Conservation (phyloP, 2,888 invertebrate species). For the Sericinus montela region DNA sequence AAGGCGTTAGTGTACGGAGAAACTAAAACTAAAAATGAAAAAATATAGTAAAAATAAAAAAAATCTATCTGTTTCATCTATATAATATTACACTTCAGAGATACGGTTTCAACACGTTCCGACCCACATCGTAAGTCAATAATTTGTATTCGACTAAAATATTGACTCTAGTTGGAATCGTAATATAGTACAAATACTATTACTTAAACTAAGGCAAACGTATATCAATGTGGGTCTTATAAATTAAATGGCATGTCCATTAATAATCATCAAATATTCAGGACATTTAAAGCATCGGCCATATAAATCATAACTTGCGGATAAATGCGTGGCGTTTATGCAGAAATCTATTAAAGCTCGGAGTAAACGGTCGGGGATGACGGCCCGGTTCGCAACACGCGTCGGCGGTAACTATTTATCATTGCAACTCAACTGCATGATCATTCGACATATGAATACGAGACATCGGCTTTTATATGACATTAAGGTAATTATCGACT, state of each 20-base stretch:
- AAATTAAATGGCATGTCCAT: slow-evolving; percentile 14
- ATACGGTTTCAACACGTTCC: too few relatives aligned
- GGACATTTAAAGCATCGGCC: slow-evolving; percentile 18
- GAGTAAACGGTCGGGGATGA: slow-evolving; percentile 4
- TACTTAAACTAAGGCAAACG: too few relatives aligned
- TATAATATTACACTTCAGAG: too few relatives aligned
- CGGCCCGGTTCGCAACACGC: slow-evolving; percentile 10
- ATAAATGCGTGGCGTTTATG: slow-evolving; percentile 17
- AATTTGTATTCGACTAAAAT: too few relatives aligned
- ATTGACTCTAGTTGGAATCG: too few relatives aligned
- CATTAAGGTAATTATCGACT: not conserved
- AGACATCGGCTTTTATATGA: slow-evolving; percentile 2
- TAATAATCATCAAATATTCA: slow-evolving; percentile 20
- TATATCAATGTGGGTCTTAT: slow-evolving; percentile 1
- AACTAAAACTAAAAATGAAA: too few relatives aligned
- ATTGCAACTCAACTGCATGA: slow-evolving; percentile 9
- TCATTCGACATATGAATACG: slow-evolving; percentile 11
- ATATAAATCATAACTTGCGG: slow-evolving; percentile 17
- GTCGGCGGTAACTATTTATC: slow-evolving; percentile 15
- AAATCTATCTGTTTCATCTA: too few relatives aligned
- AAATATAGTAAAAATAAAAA: too few relatives aligned
- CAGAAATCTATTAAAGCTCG: slow-evolving; percentile 10
- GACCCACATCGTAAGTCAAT: too few relatives aligned
- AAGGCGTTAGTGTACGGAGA: too few relatives aligned
- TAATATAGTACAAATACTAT: too few relatives aligned